These are phyloP conservation scores for Barbus barbus DNA, from an alignment of 2,113 vertebrate species.

Conservation along the genomic window DNA sequence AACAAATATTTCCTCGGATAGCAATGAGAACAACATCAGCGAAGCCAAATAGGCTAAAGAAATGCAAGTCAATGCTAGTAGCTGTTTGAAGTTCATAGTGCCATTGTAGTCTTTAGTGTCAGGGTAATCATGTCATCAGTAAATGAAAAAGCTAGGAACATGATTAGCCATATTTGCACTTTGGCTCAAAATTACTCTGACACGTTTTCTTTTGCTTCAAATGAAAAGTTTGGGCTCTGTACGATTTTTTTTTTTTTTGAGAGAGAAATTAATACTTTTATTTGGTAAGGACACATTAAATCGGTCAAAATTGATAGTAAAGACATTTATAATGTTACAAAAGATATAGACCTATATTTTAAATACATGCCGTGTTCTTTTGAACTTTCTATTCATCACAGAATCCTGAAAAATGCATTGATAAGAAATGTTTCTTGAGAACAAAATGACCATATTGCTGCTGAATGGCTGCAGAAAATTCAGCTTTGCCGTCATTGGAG, in stretches of 20 bases:
- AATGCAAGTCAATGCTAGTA: not conserved
- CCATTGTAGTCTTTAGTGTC: not conserved
- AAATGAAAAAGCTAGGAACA: not conserved
- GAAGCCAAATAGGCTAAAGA: not conserved
- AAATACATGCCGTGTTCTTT: too few relatives aligned
- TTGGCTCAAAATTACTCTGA: not conserved
- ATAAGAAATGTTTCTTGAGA: too few relatives aligned
- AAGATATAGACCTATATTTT: too few relatives aligned
- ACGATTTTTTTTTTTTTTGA: too few relatives aligned
- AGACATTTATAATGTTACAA: too few relatives aligned
- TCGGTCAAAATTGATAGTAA: not conserved
- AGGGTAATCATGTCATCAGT: not conserved
- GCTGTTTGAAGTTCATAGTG: not conserved
- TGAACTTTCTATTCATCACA: too few relatives aligned
- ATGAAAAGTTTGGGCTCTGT: too few relatives aligned
- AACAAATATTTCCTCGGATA: constrained; percentile 18
- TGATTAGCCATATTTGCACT: not conserved
- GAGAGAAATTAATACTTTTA: not conserved
- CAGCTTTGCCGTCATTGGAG: too few relatives aligned
- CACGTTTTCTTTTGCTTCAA: too few relatives aligned
- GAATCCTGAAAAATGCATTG: too few relatives aligned
- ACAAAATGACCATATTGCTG: too few relatives aligned
- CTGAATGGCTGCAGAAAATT: too few relatives aligned
- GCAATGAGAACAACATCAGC: not conserved
- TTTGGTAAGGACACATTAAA: not conserved